Conservation (phyloP, 2,888 invertebrate species). For the Brachynemurus nebulosus region DNA sequence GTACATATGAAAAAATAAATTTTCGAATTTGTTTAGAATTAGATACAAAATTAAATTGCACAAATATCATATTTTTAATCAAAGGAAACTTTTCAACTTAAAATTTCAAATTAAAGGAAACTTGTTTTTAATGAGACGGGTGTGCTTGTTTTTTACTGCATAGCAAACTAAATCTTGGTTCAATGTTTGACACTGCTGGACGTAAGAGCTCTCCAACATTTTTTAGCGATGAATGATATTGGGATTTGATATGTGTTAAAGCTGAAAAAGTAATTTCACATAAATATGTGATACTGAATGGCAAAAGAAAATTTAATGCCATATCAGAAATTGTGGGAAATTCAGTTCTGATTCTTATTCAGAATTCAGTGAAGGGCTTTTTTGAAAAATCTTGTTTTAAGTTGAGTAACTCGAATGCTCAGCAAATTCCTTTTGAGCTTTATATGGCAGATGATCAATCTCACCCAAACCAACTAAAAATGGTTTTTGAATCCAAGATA, state of each 20-base stretch:
- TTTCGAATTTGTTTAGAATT: no score
- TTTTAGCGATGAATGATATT: conserved; percentile 17
- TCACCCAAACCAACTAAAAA: conserved; percentile 13
- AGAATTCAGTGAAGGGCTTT: conserved; percentile 16
- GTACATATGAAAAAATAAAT: no score
- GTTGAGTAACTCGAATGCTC: conserved; percentile 16
- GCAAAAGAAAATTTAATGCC: conserved; percentile 15
- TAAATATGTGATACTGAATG: conserved; percentile 16
- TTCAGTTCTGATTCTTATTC: conserved; percentile 16
- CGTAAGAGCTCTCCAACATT: conserved; percentile 17
- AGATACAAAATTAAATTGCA: no score
- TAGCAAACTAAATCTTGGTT: conserved; percentile 19
- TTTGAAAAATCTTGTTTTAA: conserved; percentile 12
- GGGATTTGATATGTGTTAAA: conserved; percentile 16
- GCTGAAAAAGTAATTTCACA: conserved; percentile 16
- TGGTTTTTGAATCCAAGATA: conserved; percentile 15
- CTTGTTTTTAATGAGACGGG: conserved; percentile 13
- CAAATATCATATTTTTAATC: no score
- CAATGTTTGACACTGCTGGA: conserved; percentile 16
- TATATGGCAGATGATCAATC: conserved; percentile 12
- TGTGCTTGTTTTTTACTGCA: conserved; percentile 16
- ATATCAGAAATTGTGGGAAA: conserved; percentile 15
- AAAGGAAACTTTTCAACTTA: no score
- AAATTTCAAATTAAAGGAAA: conserved; percentile 11
- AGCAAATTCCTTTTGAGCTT: conserved; percentile 15